These are phyloP conservation scores for Leptinotarsa undecemlineata DNA, from an alignment of 1,140 invertebrate genomes.

Conservation along the genomic window DNA sequence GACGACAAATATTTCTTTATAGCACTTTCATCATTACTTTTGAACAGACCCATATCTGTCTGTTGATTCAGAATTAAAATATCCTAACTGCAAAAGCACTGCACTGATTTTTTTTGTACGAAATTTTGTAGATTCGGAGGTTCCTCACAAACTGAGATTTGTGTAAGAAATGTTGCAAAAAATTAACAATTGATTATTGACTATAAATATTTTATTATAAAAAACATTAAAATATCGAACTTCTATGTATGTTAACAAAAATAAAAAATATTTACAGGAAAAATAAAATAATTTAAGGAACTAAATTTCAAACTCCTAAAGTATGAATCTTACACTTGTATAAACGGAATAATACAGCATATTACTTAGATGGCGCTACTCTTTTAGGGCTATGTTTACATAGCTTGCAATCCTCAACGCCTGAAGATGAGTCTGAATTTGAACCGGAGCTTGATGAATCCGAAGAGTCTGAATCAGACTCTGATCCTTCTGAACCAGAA, in stretches of 20 bases:
- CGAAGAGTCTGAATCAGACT: conserved; percentile 59
- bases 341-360: not conserved
- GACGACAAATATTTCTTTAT: too few relatives aligned
- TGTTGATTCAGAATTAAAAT: too few relatives aligned
- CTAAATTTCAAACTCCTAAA: conserved; percentile 8
- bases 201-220: conserved; percentile 9
- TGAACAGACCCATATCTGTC: too few relatives aligned
- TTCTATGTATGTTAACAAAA: conserved; percentile 2
- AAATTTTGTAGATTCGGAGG: too few relatives aligned
- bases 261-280: conserved; percentile 6
- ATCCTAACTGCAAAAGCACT: too few relatives aligned
- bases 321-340: not conserved
- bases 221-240: conserved; percentile 14
- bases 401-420: conserved; percentile 25
- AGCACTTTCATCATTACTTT: too few relatives aligned
- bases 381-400: conserved; percentile 22
- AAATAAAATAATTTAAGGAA: conserved; percentile 12
- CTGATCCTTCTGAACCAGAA: conserved; percentile 61
- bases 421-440: conserved; percentile 21
- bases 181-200: too few relatives aligned
- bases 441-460: conserved; percentile 41
- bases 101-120: too few relatives aligned
- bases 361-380: not conserved
- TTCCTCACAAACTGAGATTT: too few relatives aligned
- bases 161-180: too few relatives aligned